phyloP scores from a whole-genome alignment of 1,140 invertebrate genomes.

The Drosophila rufa region DNA sequence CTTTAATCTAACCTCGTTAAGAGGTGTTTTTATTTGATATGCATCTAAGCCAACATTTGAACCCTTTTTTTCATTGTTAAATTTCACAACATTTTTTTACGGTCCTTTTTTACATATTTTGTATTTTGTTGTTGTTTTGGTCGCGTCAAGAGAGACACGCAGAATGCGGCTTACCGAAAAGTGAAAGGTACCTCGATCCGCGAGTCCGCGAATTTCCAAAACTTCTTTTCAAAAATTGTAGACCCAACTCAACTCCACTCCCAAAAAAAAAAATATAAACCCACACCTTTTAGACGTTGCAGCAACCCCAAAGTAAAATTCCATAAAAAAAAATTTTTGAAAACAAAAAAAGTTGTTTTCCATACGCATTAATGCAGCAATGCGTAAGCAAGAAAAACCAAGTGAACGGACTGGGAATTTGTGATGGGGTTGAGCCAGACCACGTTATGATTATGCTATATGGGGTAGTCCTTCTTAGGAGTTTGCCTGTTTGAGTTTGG shows the following conservation, averaged over 20 bases:
- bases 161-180: slow-evolving; percentile 73
- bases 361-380: slow-evolving; percentile 82
- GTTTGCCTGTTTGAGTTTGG: slow-evolving; percentile 1
- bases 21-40: too few relatives aligned
- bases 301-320: slow-evolving; percentile 62
- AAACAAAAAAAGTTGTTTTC: slow-evolving; percentile 71
- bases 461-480: slow-evolving; percentile 32
- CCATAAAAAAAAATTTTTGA: slow-evolving; percentile 15
- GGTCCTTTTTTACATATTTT: not conserved
- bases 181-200: slow-evolving; percentile 64
- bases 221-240: slow-evolving; percentile 62
- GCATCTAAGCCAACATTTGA: slow-evolving; percentile 20
- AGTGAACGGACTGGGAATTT: slow-evolving; percentile 2
- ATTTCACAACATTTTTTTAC: slow-evolving; percentile 60
- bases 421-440: slow-evolving; percentile 19
- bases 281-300: slow-evolving; percentile 24
- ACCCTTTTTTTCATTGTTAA: slow-evolving; percentile 48
- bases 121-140: slow-evolving; percentile 14
- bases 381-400: slow-evolving; percentile 52
- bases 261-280: not conserved
- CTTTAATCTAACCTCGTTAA: too few relatives aligned
- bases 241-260: slow-evolving; percentile 21
- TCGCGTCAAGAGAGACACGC: slow-evolving; percentile 72
- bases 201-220: slow-evolving; percentile 50
- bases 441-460: slow-evolving; percentile 29